Base-by-base conservation (phyloP, 2,113 vertebrate genomes). In the Misgurnus mizolepis region DNA sequence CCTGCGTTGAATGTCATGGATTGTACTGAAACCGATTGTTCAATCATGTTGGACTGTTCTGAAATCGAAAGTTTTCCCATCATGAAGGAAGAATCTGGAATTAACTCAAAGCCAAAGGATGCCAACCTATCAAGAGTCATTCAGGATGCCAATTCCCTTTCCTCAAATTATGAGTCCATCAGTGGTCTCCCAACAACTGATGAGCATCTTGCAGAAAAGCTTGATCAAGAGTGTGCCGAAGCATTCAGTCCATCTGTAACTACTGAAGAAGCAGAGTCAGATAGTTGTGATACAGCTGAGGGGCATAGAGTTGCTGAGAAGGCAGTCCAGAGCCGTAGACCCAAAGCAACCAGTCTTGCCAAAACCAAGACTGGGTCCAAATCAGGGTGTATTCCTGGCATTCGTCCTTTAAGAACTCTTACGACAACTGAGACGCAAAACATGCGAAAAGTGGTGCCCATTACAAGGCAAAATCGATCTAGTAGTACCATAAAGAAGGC, bases 401-500 rank as follows among this genome's bases (percentile, higher is more conserved):
- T 85, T 41, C 95, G 88, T 49, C 84, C 89, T 0, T 88, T 95
- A 49, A 91, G 96, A 80, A 95, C 90, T 6, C 84, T 96, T 85
- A 95, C 92, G 9, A 85, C 88, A 82, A 94, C 91, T 0, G 97
- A 98, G 88, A 95, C 86, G 17, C 94, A 95, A 83, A 93, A 90
- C 47, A 93, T 98, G 93, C 93, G 96, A 65, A 98, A 96, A 80
- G 95, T 98, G 2, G 94, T 98, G 34, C 96, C 96, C 64, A 95
- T 99, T 77, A 93, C 92, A 80, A 95, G 93, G 78, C 87, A 91
- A 3, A 91, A 84, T 78, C 91, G 93, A 80, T 85, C 91, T 0
- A 72, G 85, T 0, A 93, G 88, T 70, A 88, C 60, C 15, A 1
- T 87, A 53, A 96, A 92, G 86, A 90, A 90, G 67, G 72, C 86